Percentiles rank a stretch among this genome's conserved stretches.
These are phyloP conservation scores for Rhagoletis zephyria DNA, from an alignment of 1,140 invertebrate species.

Conservation along the genomic window DNA sequence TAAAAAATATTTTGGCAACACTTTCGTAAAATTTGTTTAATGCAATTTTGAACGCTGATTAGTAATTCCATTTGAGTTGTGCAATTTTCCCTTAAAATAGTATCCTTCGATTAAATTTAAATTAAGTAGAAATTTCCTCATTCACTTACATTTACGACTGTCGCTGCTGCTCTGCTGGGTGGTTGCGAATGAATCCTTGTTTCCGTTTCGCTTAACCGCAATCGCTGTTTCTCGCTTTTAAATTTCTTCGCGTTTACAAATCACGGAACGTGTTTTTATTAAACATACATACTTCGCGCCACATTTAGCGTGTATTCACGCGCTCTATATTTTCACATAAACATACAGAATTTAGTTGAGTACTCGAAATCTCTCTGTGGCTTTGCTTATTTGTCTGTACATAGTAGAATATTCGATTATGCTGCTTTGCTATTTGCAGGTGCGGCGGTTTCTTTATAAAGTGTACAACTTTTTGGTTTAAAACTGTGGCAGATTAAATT, in stretches of 20 bases:
- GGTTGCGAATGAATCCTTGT: not conserved
- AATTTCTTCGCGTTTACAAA: constrained; percentile 25
- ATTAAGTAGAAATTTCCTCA: not conserved
- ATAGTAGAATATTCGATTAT: not conserved
- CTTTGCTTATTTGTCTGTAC: not conserved
- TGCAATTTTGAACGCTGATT: not conserved
- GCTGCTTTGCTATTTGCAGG: not conserved
- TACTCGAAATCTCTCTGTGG: not conserved
- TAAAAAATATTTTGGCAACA: too few species aligned
- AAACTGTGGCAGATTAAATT: not conserved
- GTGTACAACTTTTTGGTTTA: not conserved
- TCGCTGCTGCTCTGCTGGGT: not conserved
- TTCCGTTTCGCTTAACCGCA: not conserved
- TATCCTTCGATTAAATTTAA: not conserved
- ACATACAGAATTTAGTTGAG: not conserved
- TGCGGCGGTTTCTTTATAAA: not conserved
- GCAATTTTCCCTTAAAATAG: too few species aligned
- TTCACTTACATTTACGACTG: not conserved
- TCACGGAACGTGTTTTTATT: not conserved
- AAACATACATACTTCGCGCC: not conserved
- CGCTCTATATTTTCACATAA: not conserved
- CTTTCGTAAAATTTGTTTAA: too few species aligned
- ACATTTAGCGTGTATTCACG: not conserved
- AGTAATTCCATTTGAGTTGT: too few species aligned
- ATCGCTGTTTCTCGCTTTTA: not conserved